Conservation (phyloP, 1,140 invertebrate species). For the Samia ricini region DNA sequence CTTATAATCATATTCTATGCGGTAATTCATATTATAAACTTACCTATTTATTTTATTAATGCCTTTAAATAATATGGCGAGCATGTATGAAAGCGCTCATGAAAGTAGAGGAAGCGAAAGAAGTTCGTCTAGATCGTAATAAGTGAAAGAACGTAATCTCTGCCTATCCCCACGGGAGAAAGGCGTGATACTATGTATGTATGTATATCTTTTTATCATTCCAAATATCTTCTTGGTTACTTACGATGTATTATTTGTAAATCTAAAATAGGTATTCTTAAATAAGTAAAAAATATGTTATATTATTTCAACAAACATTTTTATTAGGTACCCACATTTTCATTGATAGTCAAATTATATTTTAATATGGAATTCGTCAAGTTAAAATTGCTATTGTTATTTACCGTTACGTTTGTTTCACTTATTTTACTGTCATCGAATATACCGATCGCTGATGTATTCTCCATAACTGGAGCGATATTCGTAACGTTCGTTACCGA, state of each 20-base stretch:
- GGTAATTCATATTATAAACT: too few relatives aligned
- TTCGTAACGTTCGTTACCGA: neutral
- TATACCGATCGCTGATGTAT: neutral
- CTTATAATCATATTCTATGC: too few relatives aligned
- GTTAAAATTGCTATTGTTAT: neutral
- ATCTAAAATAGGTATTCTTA: neutral
- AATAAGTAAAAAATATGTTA: neutral
- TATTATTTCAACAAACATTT: neutral
- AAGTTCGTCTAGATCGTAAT: too few relatives aligned
- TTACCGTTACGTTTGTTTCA: neutral
- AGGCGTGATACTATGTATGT: too few relatives aligned
- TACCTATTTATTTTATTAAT: too few relatives aligned
- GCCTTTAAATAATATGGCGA: too few relatives aligned
- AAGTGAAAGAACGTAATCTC: too few relatives aligned
- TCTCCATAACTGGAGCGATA: neutral
- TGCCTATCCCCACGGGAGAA: too few relatives aligned
- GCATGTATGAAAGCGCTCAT: too few relatives aligned
- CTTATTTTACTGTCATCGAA: neutral
- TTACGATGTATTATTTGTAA: neutral
- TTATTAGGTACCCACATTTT: neutral
- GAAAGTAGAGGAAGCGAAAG: too few relatives aligned
- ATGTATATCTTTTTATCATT: too few relatives aligned
- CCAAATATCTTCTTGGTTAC: too few relatives aligned
- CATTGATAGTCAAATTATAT: neutral
- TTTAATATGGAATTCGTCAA: neutral